phyloP scores from a whole-genome alignment of 2,797 vertebrate genomes.

The Falco rusticolus region DNA sequence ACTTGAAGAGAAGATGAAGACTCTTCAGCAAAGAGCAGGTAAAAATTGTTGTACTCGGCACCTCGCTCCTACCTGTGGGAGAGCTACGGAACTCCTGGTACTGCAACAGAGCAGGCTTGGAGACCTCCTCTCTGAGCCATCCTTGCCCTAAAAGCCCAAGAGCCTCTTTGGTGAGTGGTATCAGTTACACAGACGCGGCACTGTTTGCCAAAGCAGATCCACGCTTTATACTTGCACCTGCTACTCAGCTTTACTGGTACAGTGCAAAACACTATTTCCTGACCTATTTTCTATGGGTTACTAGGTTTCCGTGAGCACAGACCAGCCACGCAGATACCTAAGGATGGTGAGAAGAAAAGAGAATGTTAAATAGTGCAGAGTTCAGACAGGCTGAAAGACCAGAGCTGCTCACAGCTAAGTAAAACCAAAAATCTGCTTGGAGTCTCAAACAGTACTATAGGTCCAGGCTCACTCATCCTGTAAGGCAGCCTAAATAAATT shows the following conservation, averaged over 20 bases:
- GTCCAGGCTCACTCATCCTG: not conserved
- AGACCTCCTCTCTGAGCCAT: not conserved
- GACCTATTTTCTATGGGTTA: not conserved
- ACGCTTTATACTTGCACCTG: not conserved
- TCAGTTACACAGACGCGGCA: not conserved
- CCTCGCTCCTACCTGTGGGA: not conserved
- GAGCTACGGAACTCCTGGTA: not conserved
- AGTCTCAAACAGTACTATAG: not conserved
- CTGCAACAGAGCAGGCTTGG: not conserved
- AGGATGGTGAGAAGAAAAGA: not conserved
- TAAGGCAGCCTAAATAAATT: not conserved
- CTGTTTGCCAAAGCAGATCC: not conserved
- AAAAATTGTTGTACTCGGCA: not conserved
- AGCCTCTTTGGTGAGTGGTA: not conserved
- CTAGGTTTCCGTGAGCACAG: not conserved
- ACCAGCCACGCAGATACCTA: not conserved
- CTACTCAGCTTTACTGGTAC: not conserved
- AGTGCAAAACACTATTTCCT: not conserved
- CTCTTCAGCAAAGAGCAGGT: slow-evolving; percentile 76
- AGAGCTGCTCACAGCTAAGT: not conserved
- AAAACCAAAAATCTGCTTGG: not conserved
- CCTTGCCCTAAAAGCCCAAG: not conserved
- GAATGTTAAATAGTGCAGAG: not conserved
- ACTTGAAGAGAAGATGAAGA: slow-evolving; percentile 80
- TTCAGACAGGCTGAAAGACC: not conserved